Evolutionary conservation across 2,113 vertebrate species (phyloP), one percentile per base, ranked within the genome.

Genomic region (Pygoscelis antarcticus): DNA sequence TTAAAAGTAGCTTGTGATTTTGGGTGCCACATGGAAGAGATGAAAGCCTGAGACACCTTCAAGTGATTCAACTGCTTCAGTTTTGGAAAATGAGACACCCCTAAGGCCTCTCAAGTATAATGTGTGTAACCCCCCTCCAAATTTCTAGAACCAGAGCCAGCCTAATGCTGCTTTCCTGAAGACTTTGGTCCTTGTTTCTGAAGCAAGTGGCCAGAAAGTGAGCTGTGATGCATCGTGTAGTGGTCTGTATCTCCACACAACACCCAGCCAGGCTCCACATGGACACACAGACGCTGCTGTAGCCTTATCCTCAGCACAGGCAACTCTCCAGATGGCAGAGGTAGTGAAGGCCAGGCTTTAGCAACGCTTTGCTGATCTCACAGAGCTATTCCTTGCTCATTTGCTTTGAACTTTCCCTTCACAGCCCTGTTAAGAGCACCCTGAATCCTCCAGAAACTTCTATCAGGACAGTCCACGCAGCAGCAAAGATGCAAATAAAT

Each of bases 261-360:
- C 20, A 36, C 7, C 11, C 65, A 61, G 23, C 13, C 89, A 54
- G n/a, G 10, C 9, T 9, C 34, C 2, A 1, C 13, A 23, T 0
- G 2, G 58, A 72, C 34, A 27, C 3, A 3, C 0, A 4, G 76
- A 12, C 0, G 0, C n/a, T 75, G 44, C 52, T 7, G 1, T 11
- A 71, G 27, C 55, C 40, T 76, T 52, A 12, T 10, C 30, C 32
- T 51, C 36, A 52, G 44, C 23, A 66, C 17, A 54, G 47, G 19
- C 16, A n/a, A 4, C 16, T 34, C 10, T 44, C 7, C 3, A 7
- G 49, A 46, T 58, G 22, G 8, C 44, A 60, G 61, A 29, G 16
- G 36, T 30, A 52, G 18, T 0, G 30, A 22, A 80, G 51, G 5
- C 10, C 70, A 57, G 32, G n/a, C 14, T 80, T 69, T 16, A 60